Evolutionary conservation across 1,140 invertebrate genomes (phyloP).

Genomic region (Drosophila sucinea): DNA sequence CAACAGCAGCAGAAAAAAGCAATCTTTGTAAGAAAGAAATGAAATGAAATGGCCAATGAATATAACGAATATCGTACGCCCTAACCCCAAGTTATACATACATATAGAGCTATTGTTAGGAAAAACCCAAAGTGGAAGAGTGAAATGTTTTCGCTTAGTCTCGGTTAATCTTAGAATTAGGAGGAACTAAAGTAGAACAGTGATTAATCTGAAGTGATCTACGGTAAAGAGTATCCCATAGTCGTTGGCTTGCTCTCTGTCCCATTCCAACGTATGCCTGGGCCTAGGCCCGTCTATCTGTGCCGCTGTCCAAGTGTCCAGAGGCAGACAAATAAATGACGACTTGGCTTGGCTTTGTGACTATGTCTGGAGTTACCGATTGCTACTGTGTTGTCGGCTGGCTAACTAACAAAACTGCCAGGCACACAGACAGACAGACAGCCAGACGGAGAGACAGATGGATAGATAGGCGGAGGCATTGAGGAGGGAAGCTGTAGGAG

Average conservation of each 20-base stretch:
- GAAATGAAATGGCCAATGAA: background rate
- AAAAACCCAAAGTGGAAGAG: too few relatives aligned
- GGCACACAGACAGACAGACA: conserved; percentile 21
- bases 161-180: too few relatives aligned
- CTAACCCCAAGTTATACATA: too few relatives aligned
- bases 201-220: too few relatives aligned
- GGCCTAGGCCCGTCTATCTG: background rate
- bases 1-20: background rate
- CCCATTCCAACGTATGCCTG: background rate
- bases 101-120: too few relatives aligned
- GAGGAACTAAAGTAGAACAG: too few relatives aligned
- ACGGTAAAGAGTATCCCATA: background rate
- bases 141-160: too few relatives aligned
- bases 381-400: conserved; percentile 24
- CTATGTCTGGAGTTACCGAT: conserved; percentile 37
- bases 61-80: background rate
- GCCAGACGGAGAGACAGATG: conserved; percentile 4
- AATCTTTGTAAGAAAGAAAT: conserved; percentile 2
- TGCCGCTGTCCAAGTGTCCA: conserved; percentile 36
- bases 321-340: conserved; percentile 54
- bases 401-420: conserved; percentile 19
- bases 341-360: conserved; percentile 57
- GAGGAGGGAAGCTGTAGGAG: background rate
- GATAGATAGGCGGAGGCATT: conserved; percentile 3
- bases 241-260: background rate